These are phyloP conservation scores for Haemorhous mexicanus DNA, from an alignment of 2,113 vertebrate species.

Conservation along the genomic window DNA sequence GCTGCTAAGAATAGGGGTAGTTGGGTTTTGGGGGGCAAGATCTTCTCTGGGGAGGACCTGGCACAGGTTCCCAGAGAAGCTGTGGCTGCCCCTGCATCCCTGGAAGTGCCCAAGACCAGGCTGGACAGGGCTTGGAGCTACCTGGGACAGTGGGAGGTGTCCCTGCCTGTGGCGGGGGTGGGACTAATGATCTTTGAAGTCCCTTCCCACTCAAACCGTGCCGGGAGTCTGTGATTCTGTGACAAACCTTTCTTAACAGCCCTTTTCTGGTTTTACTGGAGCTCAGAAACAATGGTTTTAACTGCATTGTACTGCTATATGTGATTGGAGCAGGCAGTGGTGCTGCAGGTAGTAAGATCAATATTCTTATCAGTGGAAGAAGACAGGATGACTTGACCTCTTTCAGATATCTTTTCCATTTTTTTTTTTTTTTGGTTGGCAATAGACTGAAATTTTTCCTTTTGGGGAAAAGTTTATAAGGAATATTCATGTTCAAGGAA, in stretches of 20 bases:
- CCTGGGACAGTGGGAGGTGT: accelerated
- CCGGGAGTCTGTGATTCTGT: neutral
- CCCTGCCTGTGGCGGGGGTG: neutral
- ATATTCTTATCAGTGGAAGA: neutral
- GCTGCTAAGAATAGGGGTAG: accelerated
- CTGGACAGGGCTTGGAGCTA: accelerated
- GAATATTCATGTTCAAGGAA: accelerated
- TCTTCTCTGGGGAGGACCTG: accelerated
- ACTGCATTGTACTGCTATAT: accelerated
- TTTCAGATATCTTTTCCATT: neutral
- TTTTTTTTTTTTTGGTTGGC: neutral
- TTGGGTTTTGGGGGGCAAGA: neutral
- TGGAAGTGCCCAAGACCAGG: neutral
- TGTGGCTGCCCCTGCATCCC: neutral
- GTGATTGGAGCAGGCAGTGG: neutral
- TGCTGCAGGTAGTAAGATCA: neutral
- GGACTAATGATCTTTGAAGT: neutral
- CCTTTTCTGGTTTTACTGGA: neutral
- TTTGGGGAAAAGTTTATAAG: neutral
- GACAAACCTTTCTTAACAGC: neutral
- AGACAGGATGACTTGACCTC: neutral
- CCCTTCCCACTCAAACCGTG: neutral
- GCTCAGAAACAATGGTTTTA: neutral
- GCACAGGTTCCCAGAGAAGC: neutral
- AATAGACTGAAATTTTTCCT: neutral